phyloP scores from a whole-genome alignment of 2,113 vertebrate species.

The Lota lota region DNA sequence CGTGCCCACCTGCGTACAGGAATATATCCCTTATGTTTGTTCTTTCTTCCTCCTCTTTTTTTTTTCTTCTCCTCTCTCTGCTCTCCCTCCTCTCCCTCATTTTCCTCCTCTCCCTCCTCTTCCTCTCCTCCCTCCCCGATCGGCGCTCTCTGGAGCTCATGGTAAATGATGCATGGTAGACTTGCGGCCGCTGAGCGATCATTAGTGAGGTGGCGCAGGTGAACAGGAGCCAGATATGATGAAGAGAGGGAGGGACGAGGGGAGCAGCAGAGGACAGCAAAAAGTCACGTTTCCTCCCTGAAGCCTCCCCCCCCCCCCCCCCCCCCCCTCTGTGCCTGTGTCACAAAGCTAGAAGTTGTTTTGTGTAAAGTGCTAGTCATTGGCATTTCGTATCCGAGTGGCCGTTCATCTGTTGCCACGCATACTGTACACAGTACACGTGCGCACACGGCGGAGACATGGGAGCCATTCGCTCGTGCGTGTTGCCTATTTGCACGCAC shows the following conservation, averaged over 20 bases:
- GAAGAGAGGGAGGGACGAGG: constrained; percentile 61
- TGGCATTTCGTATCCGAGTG: constrained; percentile 53
- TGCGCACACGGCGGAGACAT: neutral
- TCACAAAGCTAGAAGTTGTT: constrained; percentile 64
- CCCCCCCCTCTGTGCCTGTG: constrained; percentile 23
- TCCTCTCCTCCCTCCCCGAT: constrained; percentile 16
- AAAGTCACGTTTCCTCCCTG: constrained; percentile 63
- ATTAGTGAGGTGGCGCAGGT: constrained; percentile 74
- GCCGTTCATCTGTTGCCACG: constrained; percentile 63
- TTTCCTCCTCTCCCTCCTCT: no score
- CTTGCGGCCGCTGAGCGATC: constrained; percentile 68
- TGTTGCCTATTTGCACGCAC: no score
- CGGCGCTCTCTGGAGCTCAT: constrained; percentile 53
- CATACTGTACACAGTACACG: constrained; percentile 14
- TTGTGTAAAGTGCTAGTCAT: constrained; percentile 64
- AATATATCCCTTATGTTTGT: no score
- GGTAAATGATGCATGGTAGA: constrained; percentile 71
- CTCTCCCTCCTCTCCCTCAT: no score
- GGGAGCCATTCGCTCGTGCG: no score
- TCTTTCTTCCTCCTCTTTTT: no score
- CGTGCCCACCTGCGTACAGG: no score
- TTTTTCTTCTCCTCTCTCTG: no score
- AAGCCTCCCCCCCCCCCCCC: constrained; percentile 21
- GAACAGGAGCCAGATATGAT: constrained; percentile 67
- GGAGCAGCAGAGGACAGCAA: constrained; percentile 68